Evolutionary conservation across 1,140 invertebrate genomes (phyloP).

Genomic region (Latrodectus geometricus): DNA sequence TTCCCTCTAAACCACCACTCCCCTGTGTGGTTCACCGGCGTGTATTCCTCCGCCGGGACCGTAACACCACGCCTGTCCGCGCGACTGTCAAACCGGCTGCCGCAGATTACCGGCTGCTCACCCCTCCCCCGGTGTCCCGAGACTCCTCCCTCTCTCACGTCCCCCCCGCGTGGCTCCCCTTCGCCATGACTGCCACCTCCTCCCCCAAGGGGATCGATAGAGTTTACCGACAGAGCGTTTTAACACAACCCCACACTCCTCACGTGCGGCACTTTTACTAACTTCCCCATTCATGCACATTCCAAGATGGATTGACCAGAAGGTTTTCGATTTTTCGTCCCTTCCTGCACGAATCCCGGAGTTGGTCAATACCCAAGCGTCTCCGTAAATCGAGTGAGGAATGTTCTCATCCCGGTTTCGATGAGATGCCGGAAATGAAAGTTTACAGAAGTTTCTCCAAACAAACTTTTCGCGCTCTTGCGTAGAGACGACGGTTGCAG

Average conservation of each 20-base stretch:
- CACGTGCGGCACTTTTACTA: background rate
- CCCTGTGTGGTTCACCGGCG: constrained; percentile 59
- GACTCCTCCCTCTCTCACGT: constrained; percentile 25
- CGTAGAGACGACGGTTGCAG: background rate
- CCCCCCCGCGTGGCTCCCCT: constrained; percentile 24
- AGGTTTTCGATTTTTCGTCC: background rate
- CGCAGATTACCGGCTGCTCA: constrained; percentile 52
- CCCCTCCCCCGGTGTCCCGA: constrained; percentile 34
- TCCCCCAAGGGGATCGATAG: background rate
- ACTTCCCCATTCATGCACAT: background rate
- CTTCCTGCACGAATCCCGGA: background rate
- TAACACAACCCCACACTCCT: background rate
- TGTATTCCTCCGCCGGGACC: constrained; percentile 59
- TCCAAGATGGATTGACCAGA: background rate
- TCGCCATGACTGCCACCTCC: background rate
- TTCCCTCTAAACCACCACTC: constrained; percentile 45
- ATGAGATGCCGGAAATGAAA: background rate
- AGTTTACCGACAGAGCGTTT: constrained; percentile 27
- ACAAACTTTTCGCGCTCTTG: background rate
- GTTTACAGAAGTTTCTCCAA: background rate
- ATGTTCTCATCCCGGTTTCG: background rate
- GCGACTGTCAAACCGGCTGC: constrained; percentile 61
- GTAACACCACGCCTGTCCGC: constrained; percentile 56
- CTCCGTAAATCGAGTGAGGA: too few species aligned
- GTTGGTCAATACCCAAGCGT: background rate